Evolutionary conservation across 2,888 invertebrate genomes (phyloP), one percentile per base, ranked within the genome.

Genomic region (Apamea anceps): DNA sequence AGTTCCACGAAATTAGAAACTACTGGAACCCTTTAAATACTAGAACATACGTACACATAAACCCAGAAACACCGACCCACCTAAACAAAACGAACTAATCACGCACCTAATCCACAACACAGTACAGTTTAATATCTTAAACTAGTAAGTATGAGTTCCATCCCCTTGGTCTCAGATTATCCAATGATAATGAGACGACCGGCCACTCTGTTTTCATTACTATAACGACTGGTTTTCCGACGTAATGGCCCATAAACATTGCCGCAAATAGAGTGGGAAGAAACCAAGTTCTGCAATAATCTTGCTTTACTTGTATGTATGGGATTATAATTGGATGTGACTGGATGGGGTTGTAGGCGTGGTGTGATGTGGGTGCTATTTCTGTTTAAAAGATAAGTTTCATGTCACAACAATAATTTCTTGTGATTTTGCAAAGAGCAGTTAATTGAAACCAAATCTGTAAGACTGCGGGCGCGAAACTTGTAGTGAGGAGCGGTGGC

Each of bases 171-270:
- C 90, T 89, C 90, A 93, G 95, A 94, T 96, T 95, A 96, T 95
- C 95, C 95, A 93, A 93, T 93, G 95, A 94, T 96, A 96, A 96
- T 95, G 95, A 95, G 93, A 87, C 89, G 89, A 86, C 86, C 88
- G 95, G 94, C 95, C 95, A 95, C 95, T 95, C 94, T 92, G 93
- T 95, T 95, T 96, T 95, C 96, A 96, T 95, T 95, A 95, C 95
- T 92, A 91, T 93, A 94, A 95, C 95, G 92, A 93, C 92, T 94
- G 93, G 95, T 94, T 95, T 93, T 94, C 93, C 91, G 88, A 91
- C 91, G 92, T 95, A 96, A 96, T 96, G 95, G 96, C 85, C 96
- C 89, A 96, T 96, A 96, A 96, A 96, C 94, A 95, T 93, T 83
- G 89, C 95, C 95, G 92, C 95, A 95, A 95, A 94, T 94, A 94